Conservation (phyloP, 1,140 invertebrate species). For the Eumaeus atala region DNA sequence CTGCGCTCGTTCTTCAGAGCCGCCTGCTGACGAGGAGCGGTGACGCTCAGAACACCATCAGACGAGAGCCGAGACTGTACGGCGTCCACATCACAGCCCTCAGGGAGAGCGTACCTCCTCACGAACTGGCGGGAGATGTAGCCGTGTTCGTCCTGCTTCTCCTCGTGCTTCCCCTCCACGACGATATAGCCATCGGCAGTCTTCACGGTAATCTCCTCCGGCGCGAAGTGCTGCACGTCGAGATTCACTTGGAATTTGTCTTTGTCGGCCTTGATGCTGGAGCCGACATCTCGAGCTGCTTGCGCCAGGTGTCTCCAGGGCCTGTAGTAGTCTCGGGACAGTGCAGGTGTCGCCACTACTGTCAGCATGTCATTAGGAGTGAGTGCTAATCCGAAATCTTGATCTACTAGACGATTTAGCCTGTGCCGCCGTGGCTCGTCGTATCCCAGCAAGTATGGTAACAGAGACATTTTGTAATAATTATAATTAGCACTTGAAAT, state of each 20-base stretch:
- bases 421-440: too few relatives aligned
- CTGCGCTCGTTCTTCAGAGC: conserved; percentile 20
- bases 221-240: conserved; percentile 28
- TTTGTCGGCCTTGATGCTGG: conserved; percentile 24
- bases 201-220: conserved; percentile 28
- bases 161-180: conserved; percentile 30
- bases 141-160: conserved; percentile 30
- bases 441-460: too few relatives aligned
- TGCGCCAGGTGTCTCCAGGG: too few relatives aligned
- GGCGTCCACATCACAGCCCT: conserved; percentile 23
- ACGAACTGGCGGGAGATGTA: conserved; percentile 29
- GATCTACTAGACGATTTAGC: too few relatives aligned
- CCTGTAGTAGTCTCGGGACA: too few relatives aligned
- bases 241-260: conserved; percentile 29
- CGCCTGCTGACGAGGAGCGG: conserved; percentile 12
- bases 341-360: too few relatives aligned
- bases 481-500: too few relatives aligned
- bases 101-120: conserved; percentile 25
- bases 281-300: conserved; percentile 18
- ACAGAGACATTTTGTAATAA: too few relatives aligned
- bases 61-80: conserved; percentile 26
- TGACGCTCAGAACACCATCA: conserved; percentile 28
- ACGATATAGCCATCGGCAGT: conserved; percentile 26
- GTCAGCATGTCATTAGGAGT: too few relatives aligned
- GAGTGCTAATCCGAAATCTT: too few relatives aligned